Evolutionary conservation across 37 sponge, comb jelly and placozoan species (phyloP), one percentile per base, ranked within the genome.

Genomic region (Lycopodina hypogea): DNA sequence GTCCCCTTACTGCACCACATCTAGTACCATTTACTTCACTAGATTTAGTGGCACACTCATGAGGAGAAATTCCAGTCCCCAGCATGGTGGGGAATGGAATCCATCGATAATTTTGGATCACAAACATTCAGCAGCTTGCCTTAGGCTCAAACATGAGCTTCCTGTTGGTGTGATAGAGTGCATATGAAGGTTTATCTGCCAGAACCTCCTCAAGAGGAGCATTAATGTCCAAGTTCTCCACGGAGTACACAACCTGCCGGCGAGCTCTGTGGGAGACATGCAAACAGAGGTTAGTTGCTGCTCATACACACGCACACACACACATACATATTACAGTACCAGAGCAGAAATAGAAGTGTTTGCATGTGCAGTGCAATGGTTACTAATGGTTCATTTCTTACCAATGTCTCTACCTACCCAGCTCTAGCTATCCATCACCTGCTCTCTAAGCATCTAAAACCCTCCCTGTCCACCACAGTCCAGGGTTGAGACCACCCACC

Each of bases 91-190:
- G n/a, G n/a, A n/a, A n/a, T n/a, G n/a, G n/a, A n/a, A n/a, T n/a
- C n/a, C n/a, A n/a, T n/a, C n/a, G n/a, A n/a, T n/a, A n/a, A n/a
- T n/a, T n/a, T n/a, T n/a, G n/a, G n/a, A n/a, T n/a, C n/a, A n/a
- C n/a, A n/a, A n/a, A n/a, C n/a, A n/a, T n/a, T n/a, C n/a, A 45
- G 4, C 8, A 45, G 48, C 32, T 63, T 72, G 81, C 93, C 78
- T 97, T 97, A 23, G 98, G 95, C 65, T 97, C 98, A 2, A 91
- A 72, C 24, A 89, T 88, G 67, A 97, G 82, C 64, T 97, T 97
- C 73, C 96, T 82, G 83, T 93, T 97, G 72, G 90, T 86, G 70
- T 97, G 98, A 78, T 92, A 97, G n/a, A 97, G 87, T 26, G 93
- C 91, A 86, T 75, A 92, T 0, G 93, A 80, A 26, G 79, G 78